Evolutionary conservation across 23 tunicate genomes (phyloP).

Genomic region (Halocynthia aurantium): DNA sequence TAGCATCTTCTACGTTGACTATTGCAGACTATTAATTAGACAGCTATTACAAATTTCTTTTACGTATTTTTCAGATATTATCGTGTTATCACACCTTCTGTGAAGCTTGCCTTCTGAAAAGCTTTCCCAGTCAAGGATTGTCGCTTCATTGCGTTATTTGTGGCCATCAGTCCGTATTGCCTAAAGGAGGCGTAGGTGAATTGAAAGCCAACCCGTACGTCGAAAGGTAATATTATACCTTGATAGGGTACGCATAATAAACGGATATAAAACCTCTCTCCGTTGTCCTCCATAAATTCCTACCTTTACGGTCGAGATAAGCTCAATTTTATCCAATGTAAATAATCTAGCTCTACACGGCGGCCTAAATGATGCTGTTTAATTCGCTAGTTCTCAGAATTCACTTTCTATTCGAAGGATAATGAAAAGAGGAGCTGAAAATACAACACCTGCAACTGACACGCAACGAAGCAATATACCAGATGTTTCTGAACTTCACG

Average conservation of each 20-base stretch:
- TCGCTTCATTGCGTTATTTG: conserved; percentile 9
- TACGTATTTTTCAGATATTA: neutral
- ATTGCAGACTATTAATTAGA: too few species aligned
- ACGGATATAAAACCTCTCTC: neutral
- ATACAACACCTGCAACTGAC: neutral
- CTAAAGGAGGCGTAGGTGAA: conserved; percentile 3
- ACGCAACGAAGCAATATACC: conserved; percentile 1
- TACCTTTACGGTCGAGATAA: neutral
- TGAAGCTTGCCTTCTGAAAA: conserved; percentile 8
- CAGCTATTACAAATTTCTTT: too few species aligned
- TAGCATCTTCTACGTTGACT: too few species aligned
- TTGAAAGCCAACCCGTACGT: neutral
- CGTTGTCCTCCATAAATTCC: neutral
- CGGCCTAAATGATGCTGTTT: neutral
- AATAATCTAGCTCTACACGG: too few species aligned
- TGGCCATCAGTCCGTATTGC: conserved; percentile 14
- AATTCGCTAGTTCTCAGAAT: neutral
- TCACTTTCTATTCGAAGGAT: neutral
- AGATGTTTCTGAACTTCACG: conserved; percentile 11
- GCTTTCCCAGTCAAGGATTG: conserved; percentile 1
- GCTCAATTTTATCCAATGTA: too few species aligned
- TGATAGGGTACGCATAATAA: too few species aligned
- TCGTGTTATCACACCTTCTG: conserved; percentile 14
- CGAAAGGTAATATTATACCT: neutral
- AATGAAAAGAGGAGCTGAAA: neutral